A percentile compares a stretch with the other conserved stretches of the same genome.
These are phyloP conservation scores for Rhinichthys klamathensis DNA, from an alignment of 2,113 vertebrate species.

Conservation along the genomic window DNA sequence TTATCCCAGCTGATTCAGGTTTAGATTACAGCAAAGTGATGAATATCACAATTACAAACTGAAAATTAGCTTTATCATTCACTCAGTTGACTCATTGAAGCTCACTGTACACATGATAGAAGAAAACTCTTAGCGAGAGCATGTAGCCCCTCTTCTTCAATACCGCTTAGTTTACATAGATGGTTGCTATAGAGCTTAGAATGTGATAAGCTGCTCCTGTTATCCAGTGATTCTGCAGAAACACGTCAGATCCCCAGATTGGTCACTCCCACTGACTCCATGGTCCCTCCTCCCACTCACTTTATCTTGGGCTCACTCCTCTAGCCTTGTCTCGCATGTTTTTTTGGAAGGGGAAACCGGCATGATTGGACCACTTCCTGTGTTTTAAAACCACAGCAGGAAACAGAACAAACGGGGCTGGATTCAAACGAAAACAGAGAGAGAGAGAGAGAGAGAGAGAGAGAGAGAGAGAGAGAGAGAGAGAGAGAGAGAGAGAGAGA, in stretches of 20 bases:
- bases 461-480: conserved; percentile 54
- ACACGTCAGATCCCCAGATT: conserved; percentile 60
- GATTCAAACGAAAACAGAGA: conserved; percentile 84
- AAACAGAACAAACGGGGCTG: conserved; percentile 82
- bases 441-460: conserved; percentile 48
- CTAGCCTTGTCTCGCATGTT: conserved; percentile 47
- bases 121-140: background rate
- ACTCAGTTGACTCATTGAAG: background rate
- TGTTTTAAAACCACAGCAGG: conserved; percentile 82
- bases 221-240: conserved; percentile 59
- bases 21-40: conserved; percentile 66
- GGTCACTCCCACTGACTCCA: conserved; percentile 55
- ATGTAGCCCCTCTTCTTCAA: background rate
- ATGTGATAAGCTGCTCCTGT: conserved; percentile 60
- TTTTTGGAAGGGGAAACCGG: conserved; percentile 72
- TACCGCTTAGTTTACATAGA: conserved; percentile 35
- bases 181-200: conserved; percentile 46
- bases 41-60: conserved; percentile 53
- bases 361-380: conserved; percentile 83
- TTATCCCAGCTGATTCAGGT: conserved; percentile 29
- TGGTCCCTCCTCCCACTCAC: conserved; percentile 43
- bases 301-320: conserved; percentile 48
- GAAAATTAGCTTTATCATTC: background rate
- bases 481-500: conserved; percentile 42
- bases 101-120: background rate